A percentile compares a stretch with the other conserved stretches of the same genome.
phyloP scores from a whole-genome alignment of 2,113 vertebrate genomes.

The Setophaga coronata region DNA sequence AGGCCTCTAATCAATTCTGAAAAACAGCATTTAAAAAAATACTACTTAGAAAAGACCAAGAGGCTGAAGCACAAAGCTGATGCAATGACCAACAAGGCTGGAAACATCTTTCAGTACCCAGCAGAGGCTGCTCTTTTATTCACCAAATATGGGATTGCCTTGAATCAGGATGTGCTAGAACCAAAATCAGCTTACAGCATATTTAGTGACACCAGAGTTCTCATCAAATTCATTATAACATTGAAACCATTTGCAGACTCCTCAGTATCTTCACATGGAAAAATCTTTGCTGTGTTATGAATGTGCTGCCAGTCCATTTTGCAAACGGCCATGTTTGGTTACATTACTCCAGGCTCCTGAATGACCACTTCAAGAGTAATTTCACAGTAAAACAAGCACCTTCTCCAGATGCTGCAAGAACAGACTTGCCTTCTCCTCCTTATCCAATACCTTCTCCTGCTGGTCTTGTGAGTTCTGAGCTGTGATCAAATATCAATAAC shows the following conservation, averaged over 20 bases:
- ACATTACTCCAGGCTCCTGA: slow-evolving; percentile 82
- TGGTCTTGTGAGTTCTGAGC: slow-evolving; percentile 67
- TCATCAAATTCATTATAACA: slow-evolving; percentile 84
- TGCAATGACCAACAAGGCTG: slow-evolving; percentile 79
- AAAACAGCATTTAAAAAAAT: slow-evolving; percentile 76
- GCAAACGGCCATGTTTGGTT: slow-evolving; percentile 87
- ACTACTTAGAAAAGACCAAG: slow-evolving; percentile 89
- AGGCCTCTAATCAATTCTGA: slow-evolving; percentile 75
- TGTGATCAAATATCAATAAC: slow-evolving; percentile 58
- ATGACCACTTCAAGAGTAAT: slow-evolving; percentile 85
- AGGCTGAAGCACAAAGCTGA: slow-evolving; percentile 91
- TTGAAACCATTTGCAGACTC: slow-evolving; percentile 78
- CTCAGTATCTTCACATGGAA: slow-evolving; percentile 74
- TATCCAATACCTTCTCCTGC: slow-evolving; percentile 79
- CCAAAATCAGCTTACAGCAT: slow-evolving; percentile 84
- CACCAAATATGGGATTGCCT: slow-evolving; percentile 84
- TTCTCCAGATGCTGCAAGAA: slow-evolving; percentile 76
- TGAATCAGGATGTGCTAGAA: slow-evolving; percentile 78
- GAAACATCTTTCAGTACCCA: slow-evolving; percentile 82
- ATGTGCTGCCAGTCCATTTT: slow-evolving; percentile 87
- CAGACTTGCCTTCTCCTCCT: slow-evolving; percentile 74
- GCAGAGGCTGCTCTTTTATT: slow-evolving; percentile 85
- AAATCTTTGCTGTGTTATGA: slow-evolving; percentile 84
- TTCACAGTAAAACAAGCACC: slow-evolving; percentile 73
- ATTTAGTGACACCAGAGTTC: slow-evolving; percentile 81